Conservation (phyloP, 2,888 invertebrate genomes). For the Carabus problematicus region DNA sequence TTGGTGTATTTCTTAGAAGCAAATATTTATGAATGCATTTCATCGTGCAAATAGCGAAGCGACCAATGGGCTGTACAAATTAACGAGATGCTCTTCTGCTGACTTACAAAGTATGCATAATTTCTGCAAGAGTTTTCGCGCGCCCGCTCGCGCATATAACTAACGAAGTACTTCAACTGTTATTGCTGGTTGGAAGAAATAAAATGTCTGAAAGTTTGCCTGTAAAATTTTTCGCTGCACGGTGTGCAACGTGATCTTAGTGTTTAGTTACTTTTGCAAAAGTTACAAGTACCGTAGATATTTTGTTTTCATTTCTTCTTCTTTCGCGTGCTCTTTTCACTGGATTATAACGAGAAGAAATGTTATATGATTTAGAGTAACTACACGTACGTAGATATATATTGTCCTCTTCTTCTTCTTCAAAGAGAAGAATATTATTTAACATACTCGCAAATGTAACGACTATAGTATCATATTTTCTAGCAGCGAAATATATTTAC, state of each 20-base stretch:
- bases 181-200: slow-evolving; percentile 36
- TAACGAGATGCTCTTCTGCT: not conserved
- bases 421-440: no score
- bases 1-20: no score
- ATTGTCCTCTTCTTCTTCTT: no score
- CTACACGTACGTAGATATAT: no score
- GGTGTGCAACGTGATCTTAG: not conserved
- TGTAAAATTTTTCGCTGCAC: slow-evolving; percentile 37
- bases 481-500: no score
- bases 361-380: not conserved
- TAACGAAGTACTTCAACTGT: slow-evolving; percentile 39
- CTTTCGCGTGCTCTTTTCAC: not conserved
- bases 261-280: slow-evolving; percentile 20
- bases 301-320: slow-evolving; percentile 12
- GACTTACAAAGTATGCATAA: not conserved
- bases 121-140: not conserved
- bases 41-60: no score
- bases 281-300: slow-evolving; percentile 27
- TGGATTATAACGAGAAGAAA: not conserved
- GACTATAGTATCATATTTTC: no score
- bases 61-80: not conserved
- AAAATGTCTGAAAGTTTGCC: slow-evolving; percentile 36
- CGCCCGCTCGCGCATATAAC: slow-evolving; percentile 16
- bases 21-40: no score
- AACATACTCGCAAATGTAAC: no score